Base-by-base conservation (phyloP, 2,888 invertebrate species). In the Tachina lurida region DNA sequence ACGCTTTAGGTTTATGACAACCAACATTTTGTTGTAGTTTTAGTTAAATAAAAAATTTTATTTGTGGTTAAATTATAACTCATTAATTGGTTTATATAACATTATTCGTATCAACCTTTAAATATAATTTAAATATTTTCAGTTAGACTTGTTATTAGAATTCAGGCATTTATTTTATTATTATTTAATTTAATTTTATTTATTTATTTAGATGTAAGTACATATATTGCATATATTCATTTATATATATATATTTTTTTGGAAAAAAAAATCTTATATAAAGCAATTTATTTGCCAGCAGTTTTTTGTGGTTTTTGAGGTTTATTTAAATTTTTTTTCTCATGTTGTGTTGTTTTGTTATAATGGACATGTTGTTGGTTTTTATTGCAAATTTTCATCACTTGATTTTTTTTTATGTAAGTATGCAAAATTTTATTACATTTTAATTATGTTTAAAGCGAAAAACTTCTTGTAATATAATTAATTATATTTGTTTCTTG, bases 51-150 rank as follows among this genome's bases (percentile, higher is more conserved):
- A 45, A 67, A n/a, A 54, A 17, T 74, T 79, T 75, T 58, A 22
- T 75, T 75, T 79, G 54, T 19, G 68, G 68, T 58, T 56, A 15
- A 47, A 15, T 13, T 45, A 43, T 76, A 56, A 22, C 70, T 52
- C 62, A 22, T 58, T 71, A 71, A 70, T 65, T 67, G 47, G 70
- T 67, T 77, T 68, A 17, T 17, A 22, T 68, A 52, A 19, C 22
- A 74, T 62, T 77, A n/a, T n/a, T n/a, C n/a, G n/a, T n/a, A 58
- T 76, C 67, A 10, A 87, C 85, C 88, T 87, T 90, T 89, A 89
- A 89, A 89, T 87, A 88, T 88, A 88, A 88, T 90, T 89, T 88
- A 90, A 87, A 89, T 31, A 3, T 39, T 52, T 49, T 47, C 10
- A 17, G 49, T 52, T 67, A 39, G n/a, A 47, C 31, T 31, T 31